Evolutionary conservation across 2,113 vertebrate species (phyloP).

Genomic region (Gymnorhina tibicen): DNA sequence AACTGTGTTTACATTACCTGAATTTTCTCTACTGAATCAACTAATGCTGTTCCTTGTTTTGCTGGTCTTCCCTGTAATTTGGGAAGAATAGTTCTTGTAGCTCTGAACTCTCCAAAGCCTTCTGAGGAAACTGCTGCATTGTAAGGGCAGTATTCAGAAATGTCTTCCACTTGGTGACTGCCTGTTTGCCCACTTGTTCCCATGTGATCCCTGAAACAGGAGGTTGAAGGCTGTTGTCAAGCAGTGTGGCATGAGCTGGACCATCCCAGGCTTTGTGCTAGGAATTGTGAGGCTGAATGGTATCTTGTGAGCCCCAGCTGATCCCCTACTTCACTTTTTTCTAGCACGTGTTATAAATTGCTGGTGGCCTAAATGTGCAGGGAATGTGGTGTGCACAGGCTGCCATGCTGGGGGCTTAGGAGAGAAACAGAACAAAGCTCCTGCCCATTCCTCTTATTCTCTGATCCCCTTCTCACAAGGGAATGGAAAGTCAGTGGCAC

Average conservation of each 20-base stretch:
- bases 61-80: not conserved
- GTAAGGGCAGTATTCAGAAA: not conserved
- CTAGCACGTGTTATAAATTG: accelerated
- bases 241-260: not conserved
- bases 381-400: accelerated
- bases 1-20: not conserved
- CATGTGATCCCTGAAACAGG: not conserved
- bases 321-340: not conserved
- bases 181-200: not conserved
- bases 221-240: not conserved
- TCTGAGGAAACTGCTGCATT: not conserved
- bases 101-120: not conserved
- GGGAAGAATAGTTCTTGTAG: not conserved
- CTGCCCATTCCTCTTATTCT: not conserved
- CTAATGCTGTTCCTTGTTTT: not conserved
- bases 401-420: not conserved
- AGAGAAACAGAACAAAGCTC: not conserved
- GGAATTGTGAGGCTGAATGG: not conserved
- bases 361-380: not conserved
- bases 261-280: not conserved
- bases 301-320: not conserved
- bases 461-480: not conserved
- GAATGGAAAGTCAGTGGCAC: not conserved
- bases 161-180: not conserved
- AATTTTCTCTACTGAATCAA: not conserved